Conservation (phyloP, 2,113 vertebrate genomes). For the Hucho hucho region DNA sequence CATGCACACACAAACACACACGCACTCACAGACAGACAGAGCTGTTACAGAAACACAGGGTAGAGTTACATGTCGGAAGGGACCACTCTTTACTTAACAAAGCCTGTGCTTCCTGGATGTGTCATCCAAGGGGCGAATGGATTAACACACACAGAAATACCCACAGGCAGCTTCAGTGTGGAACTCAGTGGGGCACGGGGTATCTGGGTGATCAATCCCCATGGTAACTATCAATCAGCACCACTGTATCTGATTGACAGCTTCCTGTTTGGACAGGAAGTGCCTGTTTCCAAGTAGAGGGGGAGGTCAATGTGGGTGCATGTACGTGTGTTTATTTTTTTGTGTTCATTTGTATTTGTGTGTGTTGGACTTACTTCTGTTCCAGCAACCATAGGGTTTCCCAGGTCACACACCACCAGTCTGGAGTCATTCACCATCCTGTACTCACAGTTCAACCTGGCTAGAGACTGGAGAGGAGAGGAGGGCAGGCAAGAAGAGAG, state of each 20-base stretch:
- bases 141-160: constrained; percentile 22
- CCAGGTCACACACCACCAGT: constrained; percentile 93
- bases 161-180: neutral
- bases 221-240: constrained; percentile 49
- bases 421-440: constrained; percentile 90
- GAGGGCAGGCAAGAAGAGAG: neutral
- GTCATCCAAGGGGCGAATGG: constrained; percentile 37
- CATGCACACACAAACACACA: constrained; percentile 13
- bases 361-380: constrained; percentile 64
- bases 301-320: neutral
- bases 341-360: constrained; percentile 12
- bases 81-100: constrained; percentile 47
- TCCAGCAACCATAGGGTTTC: constrained; percentile 91
- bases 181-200: neutral
- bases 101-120: constrained; percentile 54
- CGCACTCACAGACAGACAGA: constrained; percentile 13
- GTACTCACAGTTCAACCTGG: constrained; percentile 91
- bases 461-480: constrained; percentile 74
- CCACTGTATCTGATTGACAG: constrained; percentile 42
- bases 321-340: neutral
- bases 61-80: constrained; percentile 53
- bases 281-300: too few species aligned
- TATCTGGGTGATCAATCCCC: constrained; percentile 26
- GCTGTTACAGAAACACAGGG: constrained; percentile 21
- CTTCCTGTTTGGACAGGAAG: constrained; percentile 54